These are phyloP conservation scores for Eulemur macaco DNA, from an alignment of 2,113 vertebrate genomes.

Conservation along the genomic window DNA sequence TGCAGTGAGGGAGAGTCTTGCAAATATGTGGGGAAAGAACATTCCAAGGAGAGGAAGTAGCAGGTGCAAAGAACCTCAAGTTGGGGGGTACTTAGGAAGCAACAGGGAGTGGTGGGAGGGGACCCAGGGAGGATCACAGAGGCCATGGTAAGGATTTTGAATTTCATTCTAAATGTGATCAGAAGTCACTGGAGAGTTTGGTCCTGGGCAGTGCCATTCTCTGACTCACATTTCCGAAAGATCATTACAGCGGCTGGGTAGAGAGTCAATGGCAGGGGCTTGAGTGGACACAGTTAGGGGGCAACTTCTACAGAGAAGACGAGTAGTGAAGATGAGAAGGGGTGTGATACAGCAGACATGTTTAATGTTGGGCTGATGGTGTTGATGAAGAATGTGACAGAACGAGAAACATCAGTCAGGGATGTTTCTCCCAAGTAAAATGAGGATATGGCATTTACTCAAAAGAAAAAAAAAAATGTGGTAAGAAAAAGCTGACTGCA, in stretches of 20 bases:
- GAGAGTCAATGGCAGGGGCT: not conserved
- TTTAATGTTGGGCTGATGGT: too few relatives aligned
- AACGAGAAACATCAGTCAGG: not conserved
- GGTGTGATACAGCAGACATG: rapidly evolving
- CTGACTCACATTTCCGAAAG: not conserved
- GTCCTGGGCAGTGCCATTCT: not conserved
- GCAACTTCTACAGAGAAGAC: not conserved
- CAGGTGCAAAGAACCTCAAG: rapidly evolving
- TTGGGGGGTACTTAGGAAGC: rapidly evolving
- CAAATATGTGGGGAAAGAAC: not conserved
- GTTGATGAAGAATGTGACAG: not conserved
- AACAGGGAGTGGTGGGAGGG: rapidly evolving
- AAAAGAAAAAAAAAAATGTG: not conserved
- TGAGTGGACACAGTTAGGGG: not conserved
- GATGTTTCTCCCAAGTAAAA: not conserved
- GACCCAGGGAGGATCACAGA: not conserved
- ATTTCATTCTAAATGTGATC: not conserved
- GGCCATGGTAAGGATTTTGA: not conserved
- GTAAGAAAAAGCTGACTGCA: not conserved
- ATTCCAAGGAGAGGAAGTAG: not conserved
- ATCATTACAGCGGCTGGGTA: too few relatives aligned
- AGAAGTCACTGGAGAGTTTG: not conserved
- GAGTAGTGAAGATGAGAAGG: not conserved
- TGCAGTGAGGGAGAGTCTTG: not conserved
- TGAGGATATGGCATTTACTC: not conserved